Conservation (phyloP, 2,888 invertebrate species). For the Yponomeuta malinellus region DNA sequence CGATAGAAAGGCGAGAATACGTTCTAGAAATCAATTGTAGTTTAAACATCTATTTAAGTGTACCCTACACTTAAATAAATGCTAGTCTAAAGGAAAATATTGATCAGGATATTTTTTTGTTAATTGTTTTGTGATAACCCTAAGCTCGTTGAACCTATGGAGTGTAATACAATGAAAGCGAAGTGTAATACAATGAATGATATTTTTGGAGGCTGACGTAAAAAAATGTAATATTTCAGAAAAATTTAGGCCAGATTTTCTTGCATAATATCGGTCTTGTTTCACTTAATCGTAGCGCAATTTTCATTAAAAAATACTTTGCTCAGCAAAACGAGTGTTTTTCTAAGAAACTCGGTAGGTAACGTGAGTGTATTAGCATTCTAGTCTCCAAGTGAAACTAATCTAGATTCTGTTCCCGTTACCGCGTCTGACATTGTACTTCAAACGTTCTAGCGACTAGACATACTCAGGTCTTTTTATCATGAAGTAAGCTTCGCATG, state of each 20-base stretch:
- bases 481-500: background rate
- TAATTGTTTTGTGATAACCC: background rate
- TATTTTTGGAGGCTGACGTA: background rate
- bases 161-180: background rate
- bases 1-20: background rate
- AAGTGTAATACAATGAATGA: background rate
- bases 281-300: background rate
- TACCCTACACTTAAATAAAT: too few species aligned
- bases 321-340: background rate
- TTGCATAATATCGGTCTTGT: background rate
- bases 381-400: conserved; percentile 44
- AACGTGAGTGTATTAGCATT: conserved; percentile 39
- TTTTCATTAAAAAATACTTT: background rate
- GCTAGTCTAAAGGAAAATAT: too few species aligned
- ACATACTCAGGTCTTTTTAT: background rate
- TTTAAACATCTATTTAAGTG: too few species aligned
- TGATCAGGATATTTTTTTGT: too few species aligned
- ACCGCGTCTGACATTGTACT: conserved; percentile 24
- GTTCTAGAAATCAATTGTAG: too few species aligned
- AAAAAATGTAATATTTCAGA: background rate
- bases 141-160: background rate
- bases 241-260: background rate
- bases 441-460: background rate
- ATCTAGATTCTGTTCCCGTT: conserved; percentile 66
- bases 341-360: background rate